Evolutionary conservation across 2,888 invertebrate genomes (phyloP).

Genomic region (Lasioglossum malachurum): DNA sequence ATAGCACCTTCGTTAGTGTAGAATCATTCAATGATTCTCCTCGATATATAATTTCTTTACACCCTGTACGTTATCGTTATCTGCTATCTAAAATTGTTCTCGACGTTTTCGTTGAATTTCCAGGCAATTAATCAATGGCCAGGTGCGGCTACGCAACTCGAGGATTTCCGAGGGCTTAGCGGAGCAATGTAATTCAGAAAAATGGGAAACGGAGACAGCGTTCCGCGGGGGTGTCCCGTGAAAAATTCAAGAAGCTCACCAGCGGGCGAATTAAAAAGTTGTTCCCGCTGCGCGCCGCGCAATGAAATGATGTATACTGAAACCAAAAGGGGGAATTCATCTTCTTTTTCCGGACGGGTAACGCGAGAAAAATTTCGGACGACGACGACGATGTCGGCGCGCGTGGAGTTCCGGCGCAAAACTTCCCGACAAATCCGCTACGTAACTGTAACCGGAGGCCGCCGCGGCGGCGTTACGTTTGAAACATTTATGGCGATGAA

Average conservation of each 20-base stretch:
- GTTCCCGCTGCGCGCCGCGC: background rate
- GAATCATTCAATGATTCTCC: no score
- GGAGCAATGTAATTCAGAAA: conserved; percentile 32
- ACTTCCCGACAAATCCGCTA: conserved; percentile 38
- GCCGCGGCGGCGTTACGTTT: conserved; percentile 15
- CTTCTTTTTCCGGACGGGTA: conserved; percentile 2
- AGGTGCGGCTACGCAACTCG: conserved; percentile 16
- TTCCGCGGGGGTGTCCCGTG: conserved; percentile 2
- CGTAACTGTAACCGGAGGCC: conserved; percentile 4
- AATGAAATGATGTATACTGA: conserved; percentile 5
- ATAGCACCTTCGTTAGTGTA: no score
- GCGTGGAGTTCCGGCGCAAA: background rate
- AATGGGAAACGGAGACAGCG: conserved; percentile 25
- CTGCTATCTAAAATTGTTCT: background rate
- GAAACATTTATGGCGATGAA: conserved; percentile 55
- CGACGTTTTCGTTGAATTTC: background rate
- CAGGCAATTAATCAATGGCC: conserved; percentile 21
- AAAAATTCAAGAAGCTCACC: conserved; percentile 26
- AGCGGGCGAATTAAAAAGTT: conserved; percentile 4
- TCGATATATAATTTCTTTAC: no score
- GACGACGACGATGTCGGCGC: background rate
- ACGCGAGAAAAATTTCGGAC: background rate
- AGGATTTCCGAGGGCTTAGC: background rate
- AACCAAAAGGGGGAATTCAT: conserved; percentile 2
- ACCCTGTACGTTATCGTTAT: no score